Percentiles rank a stretch among this genome's conserved stretches.
Conservation (phyloP, 53 echinoderm and acorn worm species). For the Echinometra lucunter region DNA sequence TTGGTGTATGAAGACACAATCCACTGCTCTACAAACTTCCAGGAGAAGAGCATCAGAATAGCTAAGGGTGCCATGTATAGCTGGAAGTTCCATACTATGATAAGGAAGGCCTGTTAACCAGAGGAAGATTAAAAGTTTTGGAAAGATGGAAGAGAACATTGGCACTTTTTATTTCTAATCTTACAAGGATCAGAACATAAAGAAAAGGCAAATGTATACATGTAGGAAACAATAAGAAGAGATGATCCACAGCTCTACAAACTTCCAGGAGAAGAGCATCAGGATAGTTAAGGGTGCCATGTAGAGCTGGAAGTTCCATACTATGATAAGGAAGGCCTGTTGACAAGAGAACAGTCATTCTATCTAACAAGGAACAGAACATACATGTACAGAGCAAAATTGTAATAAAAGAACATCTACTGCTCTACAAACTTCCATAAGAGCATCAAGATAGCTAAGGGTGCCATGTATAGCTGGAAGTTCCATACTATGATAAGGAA, state of each 20-base stretch:
- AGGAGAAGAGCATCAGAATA: conserved; percentile 83
- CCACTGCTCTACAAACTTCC: conserved; percentile 93
- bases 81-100: conserved; percentile 98
- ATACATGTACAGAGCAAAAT: no score
- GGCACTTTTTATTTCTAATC: no score
- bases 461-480: conserved; percentile 99
- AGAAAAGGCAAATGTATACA: no score
- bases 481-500: conserved; percentile 96
- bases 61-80: conserved; percentile 96
- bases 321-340: conserved; percentile 91
- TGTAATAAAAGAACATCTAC: conserved; percentile 84
- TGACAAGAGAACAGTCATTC: background rate
- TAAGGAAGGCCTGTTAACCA: conserved; percentile 81
- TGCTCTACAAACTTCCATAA: conserved; percentile 96
- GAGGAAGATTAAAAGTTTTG: background rate
- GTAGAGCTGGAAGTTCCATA: conserved; percentile 98
- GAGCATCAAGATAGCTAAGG: conserved; percentile 83
- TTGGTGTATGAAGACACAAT: conserved; percentile 86
- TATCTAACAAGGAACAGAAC: background rate
- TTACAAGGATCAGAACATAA: no score
- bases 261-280: conserved; percentile 91
- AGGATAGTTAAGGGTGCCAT: conserved; percentile 92
- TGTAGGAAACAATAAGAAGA: no score
- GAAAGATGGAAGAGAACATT: background rate
- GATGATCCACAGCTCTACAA: conserved; percentile 86